These are phyloP conservation scores for Sebastes ruberrimus DNA, from an alignment of 2,797 vertebrate genomes.

Conservation along the genomic window DNA sequence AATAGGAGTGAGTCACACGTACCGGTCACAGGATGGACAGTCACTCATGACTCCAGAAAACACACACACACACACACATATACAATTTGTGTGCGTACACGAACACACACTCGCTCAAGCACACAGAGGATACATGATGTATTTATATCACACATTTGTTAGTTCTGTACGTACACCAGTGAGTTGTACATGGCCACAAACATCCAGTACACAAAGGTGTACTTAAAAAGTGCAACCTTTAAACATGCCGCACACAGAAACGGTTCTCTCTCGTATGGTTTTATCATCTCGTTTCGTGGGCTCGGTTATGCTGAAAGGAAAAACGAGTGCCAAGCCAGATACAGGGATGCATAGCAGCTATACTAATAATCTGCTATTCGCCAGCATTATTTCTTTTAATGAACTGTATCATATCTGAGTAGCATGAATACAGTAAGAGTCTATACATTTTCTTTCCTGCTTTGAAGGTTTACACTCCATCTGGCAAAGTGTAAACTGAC, in stretches of 20 bases:
- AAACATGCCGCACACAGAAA: neutral
- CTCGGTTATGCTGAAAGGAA: neutral
- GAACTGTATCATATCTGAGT: neutral
- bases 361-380: neutral
- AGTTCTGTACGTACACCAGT: neutral
- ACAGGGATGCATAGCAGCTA: neutral
- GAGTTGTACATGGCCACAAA: neutral
- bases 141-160: conserved; percentile 8
- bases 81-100: neutral
- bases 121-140: neutral
- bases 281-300: neutral
- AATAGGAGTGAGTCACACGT: conserved; percentile 70
- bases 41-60: conserved; percentile 40
- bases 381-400: neutral
- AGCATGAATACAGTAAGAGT: neutral
- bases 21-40: conserved; percentile 68
- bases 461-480: conserved; percentile 34
- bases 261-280: neutral
- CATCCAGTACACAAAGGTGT: conserved; percentile 3
- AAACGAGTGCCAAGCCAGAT: neutral
- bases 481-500: conserved; percentile 49
- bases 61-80: conserved; percentile 24
- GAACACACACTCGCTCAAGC: neutral
- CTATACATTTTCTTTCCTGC: conserved; percentile 6
- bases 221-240: neutral